phyloP scores from a whole-genome alignment of 2,797 vertebrate genomes.

The Scomberomorus guttatus region DNA sequence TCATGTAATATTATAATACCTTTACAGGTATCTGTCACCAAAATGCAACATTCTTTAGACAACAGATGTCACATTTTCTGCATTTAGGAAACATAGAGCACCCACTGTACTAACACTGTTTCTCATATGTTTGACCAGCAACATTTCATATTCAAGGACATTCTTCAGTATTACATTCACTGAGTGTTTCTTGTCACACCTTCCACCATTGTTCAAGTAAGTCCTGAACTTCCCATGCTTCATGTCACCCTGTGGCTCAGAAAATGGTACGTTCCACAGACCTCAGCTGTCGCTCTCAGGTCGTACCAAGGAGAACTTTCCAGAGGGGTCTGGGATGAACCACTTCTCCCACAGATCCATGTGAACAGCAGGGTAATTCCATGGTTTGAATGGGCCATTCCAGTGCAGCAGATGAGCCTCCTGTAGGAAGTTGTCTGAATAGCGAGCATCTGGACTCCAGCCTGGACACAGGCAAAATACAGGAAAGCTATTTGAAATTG shows the following conservation, averaged over 20 bases:
- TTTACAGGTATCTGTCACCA: slow-evolving; percentile 3
- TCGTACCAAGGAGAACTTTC: slow-evolving; percentile 89
- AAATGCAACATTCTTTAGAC: not conserved
- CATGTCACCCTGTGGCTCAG: not conserved
- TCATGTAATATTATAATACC: not conserved
- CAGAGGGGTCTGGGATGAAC: slow-evolving; percentile 95
- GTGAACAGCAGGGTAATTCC: slow-evolving; percentile 92
- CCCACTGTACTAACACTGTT: not conserved
- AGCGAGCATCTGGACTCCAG: slow-evolving; percentile 92
- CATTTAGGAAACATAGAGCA: not conserved
- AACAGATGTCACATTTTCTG: slow-evolving; percentile 22
- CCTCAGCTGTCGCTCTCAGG: slow-evolving; percentile 78
- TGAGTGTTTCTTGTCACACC: not conserved
- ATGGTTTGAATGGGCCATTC: slow-evolving; percentile 98
- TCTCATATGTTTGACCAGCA: not conserved
- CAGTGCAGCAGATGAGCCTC: slow-evolving; percentile 95
- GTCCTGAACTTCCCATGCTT: not conserved
- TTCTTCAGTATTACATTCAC: slow-evolving; percentile 5
- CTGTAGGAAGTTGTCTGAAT: slow-evolving; percentile 90
- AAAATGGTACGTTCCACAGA: not conserved
- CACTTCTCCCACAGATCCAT: slow-evolving; percentile 94
- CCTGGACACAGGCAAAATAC: slow-evolving; percentile 78
- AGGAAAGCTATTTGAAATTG: not conserved
- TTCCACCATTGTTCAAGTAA: not conserved
- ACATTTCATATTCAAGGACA: not conserved